Evolutionary conservation across 1,140 invertebrate species (phyloP).

Genomic region (Leptopilina boulardi): DNA sequence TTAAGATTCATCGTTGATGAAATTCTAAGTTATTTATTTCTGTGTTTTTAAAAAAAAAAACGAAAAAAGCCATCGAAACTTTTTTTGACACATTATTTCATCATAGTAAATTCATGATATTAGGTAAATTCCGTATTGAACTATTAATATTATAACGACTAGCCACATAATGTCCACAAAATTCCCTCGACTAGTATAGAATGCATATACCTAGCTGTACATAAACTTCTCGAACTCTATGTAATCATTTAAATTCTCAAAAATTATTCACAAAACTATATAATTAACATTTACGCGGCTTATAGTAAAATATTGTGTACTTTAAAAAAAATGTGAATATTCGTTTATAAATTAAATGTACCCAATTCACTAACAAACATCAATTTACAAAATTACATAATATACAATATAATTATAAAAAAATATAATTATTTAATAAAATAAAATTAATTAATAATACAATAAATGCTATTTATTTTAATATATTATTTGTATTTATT

Average conservation of each 20-base stretch:
- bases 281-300: background rate
- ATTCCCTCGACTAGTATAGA: conserved; percentile 61
- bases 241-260: conserved; percentile 45
- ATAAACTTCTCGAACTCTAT: conserved; percentile 57
- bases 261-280: background rate
- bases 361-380: no score
- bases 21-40: background rate
- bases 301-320: no score
- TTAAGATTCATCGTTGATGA: no score
- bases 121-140: conserved; percentile 58
- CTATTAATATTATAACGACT: conserved; percentile 59
- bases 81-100: conserved; percentile 44
- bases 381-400: no score
- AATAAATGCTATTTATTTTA: no score
- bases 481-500: no score
- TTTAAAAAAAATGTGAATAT: no score
- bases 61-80: no score
- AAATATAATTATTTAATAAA: no score
- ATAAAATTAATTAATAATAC: no score
- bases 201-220: conserved; percentile 54
- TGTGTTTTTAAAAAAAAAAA: background rate
- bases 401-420: no score
- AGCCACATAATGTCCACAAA: conserved; percentile 58
- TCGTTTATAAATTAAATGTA: no score
- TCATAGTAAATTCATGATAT: conserved; percentile 53